phyloP scores from a whole-genome alignment of 2,113 vertebrate species.

The Corythornis madagascariensis region DNA sequence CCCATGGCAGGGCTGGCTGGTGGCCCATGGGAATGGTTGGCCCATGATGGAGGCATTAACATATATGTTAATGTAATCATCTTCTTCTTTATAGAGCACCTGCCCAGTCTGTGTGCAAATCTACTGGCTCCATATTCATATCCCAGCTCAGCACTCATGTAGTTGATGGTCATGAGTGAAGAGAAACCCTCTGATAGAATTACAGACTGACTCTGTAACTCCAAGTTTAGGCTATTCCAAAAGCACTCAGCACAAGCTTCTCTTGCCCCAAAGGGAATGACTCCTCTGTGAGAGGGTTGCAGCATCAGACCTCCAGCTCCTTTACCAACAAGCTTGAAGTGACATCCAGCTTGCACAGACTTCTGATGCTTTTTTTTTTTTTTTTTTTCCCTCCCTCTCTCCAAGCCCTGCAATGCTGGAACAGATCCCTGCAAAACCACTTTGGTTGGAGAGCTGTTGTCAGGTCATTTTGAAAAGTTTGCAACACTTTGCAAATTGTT shows the following conservation, averaged over 20 bases:
- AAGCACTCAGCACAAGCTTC: neutral
- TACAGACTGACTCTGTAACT: neutral
- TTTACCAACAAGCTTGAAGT: neutral
- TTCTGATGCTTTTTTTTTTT: neutral
- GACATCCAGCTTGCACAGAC: neutral
- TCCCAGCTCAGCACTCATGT: neutral
- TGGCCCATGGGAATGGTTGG: neutral
- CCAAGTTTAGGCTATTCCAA: neutral
- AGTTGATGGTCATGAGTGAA: neutral
- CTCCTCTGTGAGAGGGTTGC: accelerated
- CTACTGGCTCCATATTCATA: neutral
- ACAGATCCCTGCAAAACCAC: conserved; percentile 29
- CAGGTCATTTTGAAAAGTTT: conserved; percentile 40
- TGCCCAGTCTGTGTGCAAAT: neutral
- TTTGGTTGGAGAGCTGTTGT: conserved; percentile 40
- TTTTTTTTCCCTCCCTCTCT: neutral
- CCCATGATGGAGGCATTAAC: neutral
- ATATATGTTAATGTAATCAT: accelerated
- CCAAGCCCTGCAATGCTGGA: neutral
- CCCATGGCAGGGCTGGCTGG: neutral
- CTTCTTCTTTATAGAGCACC: neutral
- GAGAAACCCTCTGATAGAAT: neutral
- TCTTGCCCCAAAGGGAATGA: neutral
- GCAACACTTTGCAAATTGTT: conserved; percentile 52
- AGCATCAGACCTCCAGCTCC: neutral